phyloP scores from a whole-genome alignment of 2,113 vertebrate genomes.

The Romanogobio albipinnatus region DNA sequence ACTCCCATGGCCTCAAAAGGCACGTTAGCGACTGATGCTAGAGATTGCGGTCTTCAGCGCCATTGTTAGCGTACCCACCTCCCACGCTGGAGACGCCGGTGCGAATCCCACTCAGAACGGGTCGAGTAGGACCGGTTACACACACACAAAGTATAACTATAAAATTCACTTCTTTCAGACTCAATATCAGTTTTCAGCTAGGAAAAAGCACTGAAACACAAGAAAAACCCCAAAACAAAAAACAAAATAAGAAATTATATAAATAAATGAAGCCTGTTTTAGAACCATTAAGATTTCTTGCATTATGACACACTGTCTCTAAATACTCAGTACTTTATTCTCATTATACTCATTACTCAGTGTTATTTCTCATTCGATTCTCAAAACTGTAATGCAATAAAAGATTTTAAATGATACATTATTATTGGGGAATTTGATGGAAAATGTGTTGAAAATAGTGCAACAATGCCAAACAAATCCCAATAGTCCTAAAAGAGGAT shows the following conservation, averaged over 20 bases:
- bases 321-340: background rate
- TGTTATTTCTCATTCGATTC: background rate
- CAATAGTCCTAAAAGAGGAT: background rate
- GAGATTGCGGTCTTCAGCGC: too few species aligned
- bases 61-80: too few species aligned
- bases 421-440: background rate
- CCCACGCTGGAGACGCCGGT: too few species aligned
- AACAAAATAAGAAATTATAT: background rate
- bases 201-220: too few species aligned
- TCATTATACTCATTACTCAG: background rate
- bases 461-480: background rate
- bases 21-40: too few species aligned
- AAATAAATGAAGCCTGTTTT: background rate
- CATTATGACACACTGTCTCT: too few species aligned
- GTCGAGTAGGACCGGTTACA: too few species aligned
- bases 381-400: background rate
- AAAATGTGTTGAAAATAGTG: background rate
- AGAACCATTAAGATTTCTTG: background rate
- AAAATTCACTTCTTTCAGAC: background rate
- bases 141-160: background rate
- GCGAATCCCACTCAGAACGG: too few species aligned
- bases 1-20: too few species aligned
- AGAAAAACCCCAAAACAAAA: background rate
- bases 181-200: background rate
- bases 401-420: too few species aligned